Percentiles rank a stretch among this genome's conserved stretches.
Evolutionary conservation across 2,113 vertebrate species (phyloP).

Genomic region (Aepyceros melampus): DNA sequence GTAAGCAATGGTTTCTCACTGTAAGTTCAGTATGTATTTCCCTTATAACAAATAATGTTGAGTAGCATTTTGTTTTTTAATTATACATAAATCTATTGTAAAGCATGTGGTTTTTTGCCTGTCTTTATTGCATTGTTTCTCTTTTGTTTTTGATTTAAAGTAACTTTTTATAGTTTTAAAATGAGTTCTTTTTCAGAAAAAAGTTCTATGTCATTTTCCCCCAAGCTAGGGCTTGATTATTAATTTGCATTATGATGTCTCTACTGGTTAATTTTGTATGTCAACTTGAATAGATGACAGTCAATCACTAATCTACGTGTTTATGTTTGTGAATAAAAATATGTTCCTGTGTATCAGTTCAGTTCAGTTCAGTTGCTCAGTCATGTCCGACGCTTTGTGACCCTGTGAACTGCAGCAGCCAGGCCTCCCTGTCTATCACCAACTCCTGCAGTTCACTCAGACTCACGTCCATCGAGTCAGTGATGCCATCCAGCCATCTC

Average conservation of each 20-base stretch:
- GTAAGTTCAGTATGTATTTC: neutral
- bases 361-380: too few species aligned
- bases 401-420: too few species aligned
- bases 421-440: too few species aligned
- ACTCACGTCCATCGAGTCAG: too few species aligned
- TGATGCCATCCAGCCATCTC: too few species aligned
- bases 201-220: neutral
- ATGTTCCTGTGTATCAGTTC: neutral
- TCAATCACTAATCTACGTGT: neutral
- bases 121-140: neutral
- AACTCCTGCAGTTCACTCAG: too few species aligned
- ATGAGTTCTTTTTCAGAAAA: neutral
- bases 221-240: neutral
- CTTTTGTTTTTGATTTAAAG: neutral
- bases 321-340: neutral
- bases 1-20: neutral
- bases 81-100: neutral
- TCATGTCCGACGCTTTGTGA: rapidly evolving
- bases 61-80: neutral
- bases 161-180: neutral
- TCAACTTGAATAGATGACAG: neutral
- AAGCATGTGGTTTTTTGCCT: neutral
- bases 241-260: neutral
- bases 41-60: neutral
- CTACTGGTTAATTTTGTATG: neutral